Percentiles rank a stretch among this genome's conserved stretches.
Evolutionary conservation across 2,888 invertebrate genomes (phyloP).

Genomic region (Blera fallax): DNA sequence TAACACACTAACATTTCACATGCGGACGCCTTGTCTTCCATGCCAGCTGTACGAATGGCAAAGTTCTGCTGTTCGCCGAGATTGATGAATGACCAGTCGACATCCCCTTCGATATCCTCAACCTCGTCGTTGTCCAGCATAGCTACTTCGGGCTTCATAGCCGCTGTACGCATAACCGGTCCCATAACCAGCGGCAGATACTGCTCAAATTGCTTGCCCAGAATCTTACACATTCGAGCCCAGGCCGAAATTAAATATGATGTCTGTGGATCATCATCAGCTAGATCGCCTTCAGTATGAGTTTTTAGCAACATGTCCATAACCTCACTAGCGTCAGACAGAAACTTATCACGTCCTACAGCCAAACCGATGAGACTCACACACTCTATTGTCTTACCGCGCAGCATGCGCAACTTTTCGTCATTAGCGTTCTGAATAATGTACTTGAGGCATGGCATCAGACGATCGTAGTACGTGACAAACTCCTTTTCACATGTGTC

Average conservation of each 20-base stretch:
- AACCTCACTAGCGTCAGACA: conserved; percentile 95
- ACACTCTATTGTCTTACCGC: conserved; percentile 99
- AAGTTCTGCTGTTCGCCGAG: conserved; percentile 96
- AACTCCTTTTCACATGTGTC: conserved; percentile 99
- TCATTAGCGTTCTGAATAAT: conserved; percentile 97
- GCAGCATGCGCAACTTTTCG: conserved; percentile 92
- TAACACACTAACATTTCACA: conserved; percentile 97
- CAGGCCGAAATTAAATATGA: conserved; percentile 99
- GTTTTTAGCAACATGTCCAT: conserved; percentile 97
- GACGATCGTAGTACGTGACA: conserved; percentile 94
- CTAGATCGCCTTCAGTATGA: conserved; percentile 91
- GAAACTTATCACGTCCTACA: conserved; percentile 92
- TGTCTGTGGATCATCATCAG: conserved; percentile 98
- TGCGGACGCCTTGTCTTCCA: conserved; percentile 96
- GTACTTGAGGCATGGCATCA: conserved; percentile 97
- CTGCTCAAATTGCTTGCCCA: conserved; percentile 92
- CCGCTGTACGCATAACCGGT: conserved; percentile 92
- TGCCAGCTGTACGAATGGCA: conserved; percentile 92
- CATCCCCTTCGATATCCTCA: conserved; percentile 90
- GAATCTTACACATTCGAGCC: conserved; percentile 98
- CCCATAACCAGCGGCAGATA: conserved; percentile 96
- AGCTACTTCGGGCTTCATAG: conserved; percentile 94
- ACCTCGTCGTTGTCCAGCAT: conserved; percentile 91
- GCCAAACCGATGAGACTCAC: conserved; percentile 97
- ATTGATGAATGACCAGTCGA: conserved; percentile 95